Conservation (phyloP, 2,113 vertebrate species). For the Pogona vitticeps region DNA sequence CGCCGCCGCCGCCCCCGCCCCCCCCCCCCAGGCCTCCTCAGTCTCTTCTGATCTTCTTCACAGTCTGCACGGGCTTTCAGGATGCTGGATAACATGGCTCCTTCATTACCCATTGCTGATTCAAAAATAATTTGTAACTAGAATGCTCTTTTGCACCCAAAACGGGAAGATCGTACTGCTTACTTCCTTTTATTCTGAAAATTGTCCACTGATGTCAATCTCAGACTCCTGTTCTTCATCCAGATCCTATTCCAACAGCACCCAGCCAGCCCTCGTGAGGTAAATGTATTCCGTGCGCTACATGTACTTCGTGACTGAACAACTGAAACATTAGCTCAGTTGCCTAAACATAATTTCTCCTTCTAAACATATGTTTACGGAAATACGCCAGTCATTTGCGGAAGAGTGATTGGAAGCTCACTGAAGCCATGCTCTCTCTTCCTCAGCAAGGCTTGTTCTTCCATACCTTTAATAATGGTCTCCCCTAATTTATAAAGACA, state of each 20-base stretch:
- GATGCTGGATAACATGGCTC: no score
- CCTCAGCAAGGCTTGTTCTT: neutral
- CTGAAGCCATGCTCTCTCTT: neutral
- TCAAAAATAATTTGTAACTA: neutral
- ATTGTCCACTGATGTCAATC: neutral
- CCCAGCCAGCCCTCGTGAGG: no score
- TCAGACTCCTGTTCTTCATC: neutral
- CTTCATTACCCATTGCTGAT: neutral
- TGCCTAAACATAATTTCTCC: neutral
- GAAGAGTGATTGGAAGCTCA: neutral
- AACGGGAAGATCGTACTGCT: neutral
- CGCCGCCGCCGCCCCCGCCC: no score
- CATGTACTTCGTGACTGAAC: neutral
- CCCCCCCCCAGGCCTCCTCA: neutral
- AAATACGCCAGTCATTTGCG: neutral
- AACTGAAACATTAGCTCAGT: neutral
- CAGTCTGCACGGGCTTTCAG: neutral
- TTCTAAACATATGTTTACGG: neutral
- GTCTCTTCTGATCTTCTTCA: neutral
- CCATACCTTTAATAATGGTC: neutral
- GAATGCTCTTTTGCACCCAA: neutral
- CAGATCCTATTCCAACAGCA: neutral
- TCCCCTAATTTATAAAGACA: no score
- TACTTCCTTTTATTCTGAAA: neutral
- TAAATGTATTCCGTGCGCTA: neutral